These are phyloP conservation scores for Microctenopoma lineatum DNA, from an alignment of 2,797 vertebrate species.

Conservation along the genomic window DNA sequence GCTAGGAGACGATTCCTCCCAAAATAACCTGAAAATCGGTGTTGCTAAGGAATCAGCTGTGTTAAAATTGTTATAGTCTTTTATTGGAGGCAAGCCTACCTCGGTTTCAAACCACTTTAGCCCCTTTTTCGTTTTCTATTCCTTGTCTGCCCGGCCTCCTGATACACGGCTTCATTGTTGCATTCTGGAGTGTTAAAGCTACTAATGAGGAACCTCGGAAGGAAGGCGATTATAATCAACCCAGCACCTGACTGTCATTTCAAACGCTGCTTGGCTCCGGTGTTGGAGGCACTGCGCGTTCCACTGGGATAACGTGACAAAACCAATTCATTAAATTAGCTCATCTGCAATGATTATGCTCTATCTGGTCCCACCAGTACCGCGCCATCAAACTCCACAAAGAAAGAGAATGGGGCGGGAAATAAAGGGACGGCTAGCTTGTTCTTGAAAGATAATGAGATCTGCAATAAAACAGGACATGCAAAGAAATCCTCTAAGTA, in stretches of 20 bases:
- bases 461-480: slow-evolving; percentile 67
- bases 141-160: slow-evolving; percentile 37
- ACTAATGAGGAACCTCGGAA: slow-evolving; percentile 79
- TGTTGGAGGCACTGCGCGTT: slow-evolving; percentile 77
- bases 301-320: slow-evolving; percentile 90
- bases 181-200: slow-evolving; percentile 64
- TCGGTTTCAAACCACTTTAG: slow-evolving; percentile 51
- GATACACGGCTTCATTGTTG: slow-evolving; percentile 59
- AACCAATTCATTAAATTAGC: slow-evolving; percentile 94
- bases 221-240: slow-evolving; percentile 89
- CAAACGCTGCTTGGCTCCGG: slow-evolving; percentile 80
- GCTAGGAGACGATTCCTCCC: slow-evolving; percentile 28
- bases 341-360: slow-evolving; percentile 86
- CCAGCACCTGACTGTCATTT: slow-evolving; percentile 95
- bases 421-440: slow-evolving; percentile 67
- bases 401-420: slow-evolving; percentile 51
- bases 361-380: slow-evolving; percentile 75
- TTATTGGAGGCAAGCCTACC: slow-evolving; percentile 34
- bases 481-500: slow-evolving; percentile 73
- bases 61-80: slow-evolving; percentile 30
- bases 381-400: slow-evolving; percentile 56
- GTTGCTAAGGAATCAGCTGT: slow-evolving; percentile 25
- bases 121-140: slow-evolving; percentile 42
- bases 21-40: slow-evolving; percentile 37
- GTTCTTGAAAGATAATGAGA: slow-evolving; percentile 80